These are phyloP conservation scores for Omphaloscelis lunosa DNA, from an alignment of 2,888 invertebrate species.

Conservation along the genomic window DNA sequence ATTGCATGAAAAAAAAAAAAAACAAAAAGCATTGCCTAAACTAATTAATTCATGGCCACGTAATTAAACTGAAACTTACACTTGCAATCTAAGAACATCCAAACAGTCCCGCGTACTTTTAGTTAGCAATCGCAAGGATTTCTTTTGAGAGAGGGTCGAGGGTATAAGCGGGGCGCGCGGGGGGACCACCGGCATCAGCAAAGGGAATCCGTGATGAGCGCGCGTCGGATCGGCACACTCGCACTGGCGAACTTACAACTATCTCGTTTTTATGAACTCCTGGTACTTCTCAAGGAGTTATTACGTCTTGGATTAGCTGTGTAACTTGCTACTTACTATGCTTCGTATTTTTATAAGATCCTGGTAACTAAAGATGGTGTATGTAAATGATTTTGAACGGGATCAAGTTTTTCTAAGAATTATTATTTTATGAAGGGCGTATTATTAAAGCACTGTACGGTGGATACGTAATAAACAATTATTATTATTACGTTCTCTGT, in stretches of 20 bases:
- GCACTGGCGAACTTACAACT: constrained; percentile 56
- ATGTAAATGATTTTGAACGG: constrained; percentile 29
- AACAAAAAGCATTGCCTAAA: not conserved
- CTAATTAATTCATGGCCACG: constrained; percentile 31
- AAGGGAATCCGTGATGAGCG: constrained; percentile 83
- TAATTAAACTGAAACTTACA: constrained; percentile 62
- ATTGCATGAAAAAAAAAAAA: not conserved
- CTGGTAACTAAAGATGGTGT: constrained; percentile 24
- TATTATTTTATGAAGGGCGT: not conserved
- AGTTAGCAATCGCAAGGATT: constrained; percentile 69
- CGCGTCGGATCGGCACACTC: constrained; percentile 64
- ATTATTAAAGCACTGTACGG: not conserved
- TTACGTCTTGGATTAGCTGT: constrained; percentile 47
- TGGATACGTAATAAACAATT: not conserved
- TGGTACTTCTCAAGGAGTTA: constrained; percentile 58
- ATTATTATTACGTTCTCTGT: not conserved
- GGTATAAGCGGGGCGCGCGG: constrained; percentile 42
- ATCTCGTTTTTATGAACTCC: constrained; percentile 61
- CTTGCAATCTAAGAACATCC: constrained; percentile 56
- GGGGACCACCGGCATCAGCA: constrained; percentile 65
- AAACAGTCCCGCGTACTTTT: constrained; percentile 62
- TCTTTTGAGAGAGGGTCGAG: constrained; percentile 67
- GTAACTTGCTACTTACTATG: not conserved
- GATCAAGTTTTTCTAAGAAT: not conserved
- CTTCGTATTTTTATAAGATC: constrained; percentile 21